These are phyloP conservation scores for Macropus fuliginosus DNA, from an alignment of 2,797 vertebrate species.

Conservation along the genomic window DNA sequence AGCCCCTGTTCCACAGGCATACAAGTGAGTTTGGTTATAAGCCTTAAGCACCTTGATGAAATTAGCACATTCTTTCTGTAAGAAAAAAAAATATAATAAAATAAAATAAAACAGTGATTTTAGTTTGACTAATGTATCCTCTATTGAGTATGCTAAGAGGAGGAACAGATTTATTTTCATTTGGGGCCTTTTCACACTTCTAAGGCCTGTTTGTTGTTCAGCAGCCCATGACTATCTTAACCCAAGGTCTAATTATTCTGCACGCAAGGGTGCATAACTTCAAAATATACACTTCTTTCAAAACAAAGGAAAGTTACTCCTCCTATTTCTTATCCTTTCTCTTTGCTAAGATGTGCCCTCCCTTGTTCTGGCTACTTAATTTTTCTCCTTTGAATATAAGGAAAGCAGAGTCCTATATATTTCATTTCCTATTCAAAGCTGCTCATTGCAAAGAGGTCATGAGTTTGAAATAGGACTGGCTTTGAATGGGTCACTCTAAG, in stretches of 20 bases:
- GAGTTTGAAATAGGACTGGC: not conserved
- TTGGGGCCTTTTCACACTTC: slow-evolving; percentile 54
- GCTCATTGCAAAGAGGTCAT: not conserved
- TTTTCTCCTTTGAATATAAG: not conserved
- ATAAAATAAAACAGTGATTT: slow-evolving; percentile 70
- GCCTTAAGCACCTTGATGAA: slow-evolving; percentile 95
- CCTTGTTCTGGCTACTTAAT: not conserved
- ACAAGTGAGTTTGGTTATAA: slow-evolving; percentile 97
- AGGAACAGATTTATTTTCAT: slow-evolving; percentile 67
- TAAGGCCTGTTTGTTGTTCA: slow-evolving; percentile 59
- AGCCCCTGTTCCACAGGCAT: slow-evolving; percentile 96
- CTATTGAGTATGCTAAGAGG: slow-evolving; percentile 27
- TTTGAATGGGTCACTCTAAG: not conserved
- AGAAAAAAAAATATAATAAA: slow-evolving; percentile 76
- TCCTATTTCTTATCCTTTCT: not conserved
- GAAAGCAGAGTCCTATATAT: not conserved
- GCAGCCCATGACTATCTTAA: slow-evolving; percentile 69
- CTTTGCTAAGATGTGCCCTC: not conserved
- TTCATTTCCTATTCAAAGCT: not conserved
- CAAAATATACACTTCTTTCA: slow-evolving; percentile 47
- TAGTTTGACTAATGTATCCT: slow-evolving; percentile 56
- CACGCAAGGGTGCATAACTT: slow-evolving; percentile 62
- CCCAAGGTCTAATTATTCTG: slow-evolving; percentile 65
- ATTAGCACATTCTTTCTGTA: slow-evolving; percentile 97
- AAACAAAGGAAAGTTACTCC: not conserved